Evolutionary conservation across 1,140 invertebrate genomes (phyloP), one percentile per base, ranked within the genome.

Genomic region (Drosophila simulans): DNA sequence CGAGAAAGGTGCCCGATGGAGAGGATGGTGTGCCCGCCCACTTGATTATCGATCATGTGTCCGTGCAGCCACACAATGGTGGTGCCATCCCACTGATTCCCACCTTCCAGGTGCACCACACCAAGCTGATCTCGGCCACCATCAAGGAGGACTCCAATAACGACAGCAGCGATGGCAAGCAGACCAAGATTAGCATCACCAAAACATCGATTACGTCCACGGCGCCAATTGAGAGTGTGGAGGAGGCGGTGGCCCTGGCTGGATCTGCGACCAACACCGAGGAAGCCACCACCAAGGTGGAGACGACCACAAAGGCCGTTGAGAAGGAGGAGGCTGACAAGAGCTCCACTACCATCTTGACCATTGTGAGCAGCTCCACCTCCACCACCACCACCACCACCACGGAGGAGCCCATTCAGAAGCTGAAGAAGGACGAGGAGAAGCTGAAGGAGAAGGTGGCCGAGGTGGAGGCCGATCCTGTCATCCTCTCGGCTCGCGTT

Each of bases 361-460:
- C 39, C 40, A 57, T 49, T 5, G 48, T 64, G 45, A 39, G 5
- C n/a, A 54, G 46, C 12, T 60, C 35, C 45, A 48, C 20, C 11
- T 15, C 49, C 43, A 58, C 65, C 13, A 70, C 78, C 42, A 15
- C 78, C 42, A 15, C 49, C 43, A 58, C 65, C 13, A 70, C 78
- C 42, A 71, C 88, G 0, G 85, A 91, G 51, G 39, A 55, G 25
- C 80, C 89, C 20, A 77, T 76, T 25, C 45, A 69, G 15, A 80
- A 85, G 72, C 74, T 90, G 1, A 90, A 91, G 58, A 70, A 92
- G 54, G 85, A 63, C 22, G 91, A 92, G 56, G 77, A 92, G 57
- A 90, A 92, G 55, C 80, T 92, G 1, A 92, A 92, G 80, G 91
- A 88, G 45, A 92, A 92, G 72, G 83, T 92, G 13, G 91, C 91